A percentile compares a stretch with the other conserved stretches of the same genome.
Conservation (phyloP, 2,888 invertebrate genomes). For the Ochlodes sylvanus region DNA sequence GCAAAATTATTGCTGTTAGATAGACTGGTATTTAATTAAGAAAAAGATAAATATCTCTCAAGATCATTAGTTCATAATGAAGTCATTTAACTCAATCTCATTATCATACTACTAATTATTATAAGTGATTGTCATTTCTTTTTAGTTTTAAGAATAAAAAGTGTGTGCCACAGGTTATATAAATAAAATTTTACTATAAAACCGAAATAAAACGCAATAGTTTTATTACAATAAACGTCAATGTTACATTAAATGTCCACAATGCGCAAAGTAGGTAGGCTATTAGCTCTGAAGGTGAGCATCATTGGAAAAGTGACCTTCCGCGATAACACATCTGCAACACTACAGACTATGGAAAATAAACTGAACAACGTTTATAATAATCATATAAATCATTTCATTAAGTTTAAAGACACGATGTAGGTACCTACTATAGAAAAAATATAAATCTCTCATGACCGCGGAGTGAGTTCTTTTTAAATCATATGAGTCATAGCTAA, state of each 20-base stretch:
- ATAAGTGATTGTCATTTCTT: too few relatives aligned
- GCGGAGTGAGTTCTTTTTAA: slow-evolving; percentile 5
- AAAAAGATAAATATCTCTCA: too few relatives aligned
- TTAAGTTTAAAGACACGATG: too few relatives aligned
- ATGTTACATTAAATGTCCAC: slow-evolving; percentile 12
- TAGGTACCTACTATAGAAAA: not conserved
- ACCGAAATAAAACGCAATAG: not conserved
- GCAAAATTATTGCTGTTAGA: too few relatives aligned
- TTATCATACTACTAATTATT: too few relatives aligned
- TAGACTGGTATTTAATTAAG: too few relatives aligned
- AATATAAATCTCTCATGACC: not conserved
- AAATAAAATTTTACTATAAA: not conserved
- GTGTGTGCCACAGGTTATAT: too few relatives aligned
- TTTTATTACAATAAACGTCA: slow-evolving; percentile 7
- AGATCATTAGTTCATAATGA: too few relatives aligned
- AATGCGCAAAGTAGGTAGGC: slow-evolving; percentile 25
- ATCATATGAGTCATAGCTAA: slow-evolving; percentile 21
- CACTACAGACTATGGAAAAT: slow-evolving; percentile 13
- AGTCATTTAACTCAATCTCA: too few relatives aligned
- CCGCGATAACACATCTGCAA: slow-evolving; percentile 54
- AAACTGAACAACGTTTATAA: not conserved
- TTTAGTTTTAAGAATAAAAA: too few relatives aligned
- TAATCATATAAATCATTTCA: too few relatives aligned
- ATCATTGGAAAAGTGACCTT: slow-evolving; percentile 58
- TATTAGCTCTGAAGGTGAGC: slow-evolving; percentile 53